Conservation (phyloP, 1,140 invertebrate species). For the Neocloeon triangulifer region DNA sequence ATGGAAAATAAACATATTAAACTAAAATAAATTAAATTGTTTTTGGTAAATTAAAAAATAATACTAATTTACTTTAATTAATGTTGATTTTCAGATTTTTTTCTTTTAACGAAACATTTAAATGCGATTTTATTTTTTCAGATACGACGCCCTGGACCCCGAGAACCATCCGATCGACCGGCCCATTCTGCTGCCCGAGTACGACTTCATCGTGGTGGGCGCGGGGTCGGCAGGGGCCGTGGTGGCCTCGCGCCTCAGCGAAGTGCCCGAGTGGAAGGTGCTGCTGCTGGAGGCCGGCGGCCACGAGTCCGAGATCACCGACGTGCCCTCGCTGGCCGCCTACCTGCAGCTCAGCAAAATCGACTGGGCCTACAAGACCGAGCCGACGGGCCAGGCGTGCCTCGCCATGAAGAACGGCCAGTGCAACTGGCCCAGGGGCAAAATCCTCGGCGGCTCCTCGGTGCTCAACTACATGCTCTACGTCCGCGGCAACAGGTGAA, state of each 20-base stretch:
- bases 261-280: slow-evolving; percentile 46
- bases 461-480: slow-evolving; percentile 93
- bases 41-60: too few species aligned
- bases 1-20: too few species aligned
- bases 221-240: slow-evolving; percentile 85
- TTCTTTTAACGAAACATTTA: neutral
- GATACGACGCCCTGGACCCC: slow-evolving; percentile 58
- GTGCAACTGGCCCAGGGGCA: slow-evolving; percentile 67
- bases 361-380: slow-evolving; percentile 83
- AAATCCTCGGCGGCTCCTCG: slow-evolving; percentile 70
- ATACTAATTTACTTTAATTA: too few species aligned
- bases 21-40: too few species aligned
- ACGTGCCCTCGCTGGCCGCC: slow-evolving; percentile 67
- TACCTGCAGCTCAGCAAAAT: slow-evolving; percentile 69
- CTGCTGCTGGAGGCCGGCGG: slow-evolving; percentile 78
- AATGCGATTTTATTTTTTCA: slow-evolving; percentile 11
- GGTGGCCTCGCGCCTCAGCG: slow-evolving; percentile 69
- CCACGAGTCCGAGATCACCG: slow-evolving; percentile 75
- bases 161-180: slow-evolving; percentile 41
- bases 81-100: too few species aligned
- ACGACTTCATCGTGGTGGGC: slow-evolving; percentile 72
- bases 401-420: slow-evolving; percentile 37
- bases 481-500: slow-evolving; percentile 52
- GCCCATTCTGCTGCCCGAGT: slow-evolving; percentile 31
- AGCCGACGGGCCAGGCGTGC: slow-evolving; percentile 60